Evolutionary conservation across 2,113 vertebrate genomes (phyloP).

Genomic region (Manacus vitellinus): DNA sequence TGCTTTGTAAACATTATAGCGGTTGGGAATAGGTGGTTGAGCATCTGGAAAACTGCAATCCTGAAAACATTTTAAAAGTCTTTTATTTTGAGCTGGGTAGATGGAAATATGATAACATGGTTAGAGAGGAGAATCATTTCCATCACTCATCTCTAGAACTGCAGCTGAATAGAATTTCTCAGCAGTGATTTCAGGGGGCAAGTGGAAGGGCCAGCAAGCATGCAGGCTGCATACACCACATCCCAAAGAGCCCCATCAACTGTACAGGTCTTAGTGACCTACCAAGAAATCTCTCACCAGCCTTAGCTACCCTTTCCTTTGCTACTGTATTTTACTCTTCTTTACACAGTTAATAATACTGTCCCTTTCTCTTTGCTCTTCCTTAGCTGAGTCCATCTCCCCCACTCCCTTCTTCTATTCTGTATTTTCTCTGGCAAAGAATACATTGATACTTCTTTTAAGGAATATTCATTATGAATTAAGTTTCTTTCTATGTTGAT

Average conservation of each 20-base stretch:
- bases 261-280: neutral
- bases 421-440: neutral
- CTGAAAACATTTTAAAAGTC: neutral
- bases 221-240: neutral
- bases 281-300: neutral
- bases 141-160: neutral
- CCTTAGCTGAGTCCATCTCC: neutral
- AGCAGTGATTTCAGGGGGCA: neutral
- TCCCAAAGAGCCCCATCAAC: neutral
- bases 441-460: neutral
- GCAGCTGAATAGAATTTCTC: neutral
- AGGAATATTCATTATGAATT: neutral
- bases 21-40: slow-evolving; percentile 10
- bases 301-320: neutral
- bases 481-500: neutral
- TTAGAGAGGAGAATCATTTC: neutral
- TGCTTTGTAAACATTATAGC: slow-evolving; percentile 36
- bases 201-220: neutral
- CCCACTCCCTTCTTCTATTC: neutral
- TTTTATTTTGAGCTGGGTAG: slow-evolving; percentile 21
- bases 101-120: neutral
- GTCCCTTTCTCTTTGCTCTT: neutral
- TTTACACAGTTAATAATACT: neutral
- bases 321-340: neutral
- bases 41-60: slow-evolving; percentile 14